Base-by-base conservation (phyloP, 2,797 vertebrate genomes). In the Cephalopachus bancanus region DNA sequence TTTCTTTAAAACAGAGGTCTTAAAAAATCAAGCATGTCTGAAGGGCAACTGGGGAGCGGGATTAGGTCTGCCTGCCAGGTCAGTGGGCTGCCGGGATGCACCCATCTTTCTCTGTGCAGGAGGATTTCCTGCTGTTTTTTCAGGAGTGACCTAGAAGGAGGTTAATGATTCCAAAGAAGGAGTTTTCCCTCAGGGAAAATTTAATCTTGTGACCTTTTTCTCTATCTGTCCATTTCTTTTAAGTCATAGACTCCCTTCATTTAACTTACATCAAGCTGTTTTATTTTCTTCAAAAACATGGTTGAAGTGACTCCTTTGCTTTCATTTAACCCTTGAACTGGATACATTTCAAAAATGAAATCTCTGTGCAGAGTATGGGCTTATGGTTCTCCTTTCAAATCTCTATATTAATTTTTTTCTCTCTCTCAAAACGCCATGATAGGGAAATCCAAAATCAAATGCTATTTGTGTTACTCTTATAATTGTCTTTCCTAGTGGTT, bases 121-220 rank as follows among this genome's bases (percentile, higher is more conserved):
- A 98, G 98, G 96, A 97, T 98, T 98, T 98, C 98, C 98, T 98
- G 98, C 98, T 98, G 98, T 75, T 98, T 98, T 98, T 98, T 98
- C 98, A 98, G 98, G 98, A 97, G 97, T 98, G 98, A 98, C 98
- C 98, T 98, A 98, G 98, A 98, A 98, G 98, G 98, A 98, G 98
- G 98, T 98, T 99, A 98, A 98, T 98, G 98, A 98, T 98, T 98
- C 98, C 98, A 98, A 98, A 98, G 98, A 98, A 98, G 98, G 98
- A 98, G 98, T 98, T 98, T 98, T 98, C 98, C 98, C 98, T 98
- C 97, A 97, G 98, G 98, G 98, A 99, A 98, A 98, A 98, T 98
- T 98, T 98, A 98, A 98, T 98, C 98, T 98, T 97, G 96, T 98
- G 98, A 98, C 98, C 98, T 98, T 98, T 98, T 98, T 98, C 98